These are phyloP conservation scores for Poliocrania exsul DNA, from an alignment of 2,797 vertebrate genomes.

Conservation along the genomic window DNA sequence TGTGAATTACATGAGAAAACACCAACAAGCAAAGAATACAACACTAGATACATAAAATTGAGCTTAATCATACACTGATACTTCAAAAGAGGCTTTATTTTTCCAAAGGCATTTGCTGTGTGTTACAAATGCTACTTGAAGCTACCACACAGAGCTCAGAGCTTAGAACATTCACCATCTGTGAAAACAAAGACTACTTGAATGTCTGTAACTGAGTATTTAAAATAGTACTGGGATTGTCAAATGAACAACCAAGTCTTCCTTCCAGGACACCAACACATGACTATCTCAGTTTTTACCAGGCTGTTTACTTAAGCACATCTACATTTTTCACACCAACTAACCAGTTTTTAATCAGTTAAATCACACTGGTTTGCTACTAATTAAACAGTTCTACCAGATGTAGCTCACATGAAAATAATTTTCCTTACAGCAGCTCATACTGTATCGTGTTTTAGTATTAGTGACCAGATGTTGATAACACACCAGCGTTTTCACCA, in stretches of 20 bases:
- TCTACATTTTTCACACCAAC: not conserved
- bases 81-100: not conserved
- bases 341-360: not conserved
- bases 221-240: not conserved
- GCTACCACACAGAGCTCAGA: not conserved
- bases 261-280: not conserved
- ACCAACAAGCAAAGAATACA: not conserved
- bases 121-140: not conserved
- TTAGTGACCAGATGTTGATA: not conserved
- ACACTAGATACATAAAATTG: not conserved
- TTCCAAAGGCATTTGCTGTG: not conserved
- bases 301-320: not conserved
- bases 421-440: not conserved
- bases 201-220: not conserved
- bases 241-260: not conserved
- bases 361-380: not conserved
- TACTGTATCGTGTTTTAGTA: not conserved
- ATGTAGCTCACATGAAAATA: not conserved
- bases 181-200: not conserved
- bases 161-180: not conserved
- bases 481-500: not conserved
- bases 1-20: not conserved
- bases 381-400: not conserved
- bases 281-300: not conserved
- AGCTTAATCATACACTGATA: not conserved